Base-by-base conservation (phyloP, 1,140 invertebrate species). In the Drosophila auraria region DNA sequence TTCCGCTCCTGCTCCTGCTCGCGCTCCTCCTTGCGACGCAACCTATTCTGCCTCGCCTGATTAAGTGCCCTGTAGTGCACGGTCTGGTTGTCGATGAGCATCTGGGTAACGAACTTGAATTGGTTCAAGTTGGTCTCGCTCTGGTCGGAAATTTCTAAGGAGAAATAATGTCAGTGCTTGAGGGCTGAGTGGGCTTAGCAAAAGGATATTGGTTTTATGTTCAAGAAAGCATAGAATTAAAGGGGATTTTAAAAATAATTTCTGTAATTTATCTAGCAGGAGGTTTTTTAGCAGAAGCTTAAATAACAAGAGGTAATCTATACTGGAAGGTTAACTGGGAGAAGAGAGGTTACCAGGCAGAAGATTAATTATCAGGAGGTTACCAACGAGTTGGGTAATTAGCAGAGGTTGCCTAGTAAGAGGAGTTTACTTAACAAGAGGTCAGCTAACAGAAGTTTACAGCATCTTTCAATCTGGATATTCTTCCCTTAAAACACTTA, bases 71-170 rank as follows among this genome's bases (percentile, higher is more conserved):
- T 53, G 53, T 80, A 82, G 42, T 86, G 65, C 17, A 82, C 44
- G 0, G 78, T 91, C 50, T 90, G 81, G 27, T 54, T 90, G 50
- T 90, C 79, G n/a, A 90, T 86, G 1, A 89, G 71, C 86, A 89
- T 82, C 44, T 86, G 86, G 7, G 86, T 80, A 27, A 90, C 36
- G 40, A 89, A 89, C 38, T 89, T 89, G 47, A 89, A 89, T 38
- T 89, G 86, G 44, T 90, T 90, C n/a, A 82, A 12, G 42, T 56
- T 90, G 6, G 82, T 47, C 8, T 90, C 82, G 40, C 56, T 80
- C 8, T 90, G 75, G 2, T 70, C 75, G 8, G 51, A 5, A 5
- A 89, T 79, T 71, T 89, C 86, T 89, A 33, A 1, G 14, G 47
- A 40, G 30, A n/a, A 25, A 15, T n/a, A 25, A n/a, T 36, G 20